phyloP scores from a whole-genome alignment of 2,113 vertebrate genomes.

The Amphiprion ocellaris region DNA sequence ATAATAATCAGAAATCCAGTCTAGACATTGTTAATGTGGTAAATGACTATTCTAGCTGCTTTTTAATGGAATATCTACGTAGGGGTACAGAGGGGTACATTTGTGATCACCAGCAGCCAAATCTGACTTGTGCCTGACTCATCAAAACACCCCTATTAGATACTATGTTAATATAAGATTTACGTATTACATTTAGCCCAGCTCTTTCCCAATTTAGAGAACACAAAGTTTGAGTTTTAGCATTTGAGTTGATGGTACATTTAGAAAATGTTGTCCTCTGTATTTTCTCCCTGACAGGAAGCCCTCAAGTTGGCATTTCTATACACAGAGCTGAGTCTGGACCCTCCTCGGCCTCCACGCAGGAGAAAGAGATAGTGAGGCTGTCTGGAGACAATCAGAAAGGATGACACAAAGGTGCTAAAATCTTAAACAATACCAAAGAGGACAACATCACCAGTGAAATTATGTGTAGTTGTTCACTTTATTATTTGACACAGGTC shows the following conservation, averaged over 20 bases:
- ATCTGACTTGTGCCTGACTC: too few relatives aligned
- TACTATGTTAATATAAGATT: not conserved
- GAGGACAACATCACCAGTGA: not conserved
- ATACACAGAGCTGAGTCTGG: constrained; percentile 87
- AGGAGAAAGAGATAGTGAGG: constrained; percentile 52
- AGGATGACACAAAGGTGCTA: not conserved
- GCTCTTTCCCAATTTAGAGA: too few relatives aligned
- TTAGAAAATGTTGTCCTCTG: not conserved
- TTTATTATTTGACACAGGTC: constrained; percentile 24
- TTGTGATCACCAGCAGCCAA: too few relatives aligned
- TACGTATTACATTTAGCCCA: not conserved
- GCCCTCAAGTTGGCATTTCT: constrained; percentile 92
- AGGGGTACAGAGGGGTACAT: too few relatives aligned
- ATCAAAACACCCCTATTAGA: not conserved
- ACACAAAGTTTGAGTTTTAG: too few relatives aligned
- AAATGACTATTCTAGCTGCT: too few relatives aligned
- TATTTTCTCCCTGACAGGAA: constrained; percentile 82
- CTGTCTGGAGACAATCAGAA: not conserved
- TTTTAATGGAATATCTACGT: too few relatives aligned
- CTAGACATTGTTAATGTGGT: too few relatives aligned
- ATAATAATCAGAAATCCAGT: too few relatives aligned
- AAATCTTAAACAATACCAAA: not conserved
- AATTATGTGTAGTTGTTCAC: not conserved
- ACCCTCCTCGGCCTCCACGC: constrained; percentile 43
- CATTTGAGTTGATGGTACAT: not conserved